Evolutionary conservation across 2,113 vertebrate species (phyloP).

Genomic region (Syngnathus typhle): DNA sequence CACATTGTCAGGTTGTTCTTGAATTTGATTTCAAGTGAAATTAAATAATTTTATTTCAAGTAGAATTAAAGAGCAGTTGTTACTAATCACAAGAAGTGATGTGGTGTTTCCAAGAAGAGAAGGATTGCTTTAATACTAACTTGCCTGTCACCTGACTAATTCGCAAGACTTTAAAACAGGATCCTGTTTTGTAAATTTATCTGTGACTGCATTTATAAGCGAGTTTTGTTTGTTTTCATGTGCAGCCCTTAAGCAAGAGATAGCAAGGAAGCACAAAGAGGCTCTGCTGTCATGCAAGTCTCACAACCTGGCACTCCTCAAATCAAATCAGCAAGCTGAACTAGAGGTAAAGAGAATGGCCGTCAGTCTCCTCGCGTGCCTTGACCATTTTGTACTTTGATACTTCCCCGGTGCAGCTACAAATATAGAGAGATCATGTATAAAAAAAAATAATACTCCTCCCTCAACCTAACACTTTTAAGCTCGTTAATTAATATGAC

Average conservation of each 20-base stretch:
- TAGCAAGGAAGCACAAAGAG: conserved; percentile 82
- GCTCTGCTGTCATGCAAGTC: conserved; percentile 83
- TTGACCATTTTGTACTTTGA: neutral
- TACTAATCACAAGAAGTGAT: too few relatives aligned
- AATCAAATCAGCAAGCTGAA: conserved; percentile 81
- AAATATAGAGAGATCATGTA: neutral
- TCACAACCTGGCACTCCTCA: conserved; percentile 84
- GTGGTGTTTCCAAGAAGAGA: too few relatives aligned
- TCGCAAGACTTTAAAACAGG: neutral
- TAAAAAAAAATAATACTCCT: neutral
- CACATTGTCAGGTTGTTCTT: too few relatives aligned
- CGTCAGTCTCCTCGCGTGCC: neutral
- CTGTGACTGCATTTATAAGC: neutral
- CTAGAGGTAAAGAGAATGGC: conserved; percentile 70
- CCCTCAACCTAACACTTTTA: too few relatives aligned
- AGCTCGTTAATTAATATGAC: too few relatives aligned
- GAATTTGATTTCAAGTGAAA: too few relatives aligned
- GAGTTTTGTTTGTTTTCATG: neutral
- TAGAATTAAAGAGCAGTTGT: neutral
- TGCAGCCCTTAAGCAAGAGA: conserved; percentile 84
- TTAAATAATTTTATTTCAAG: too few relatives aligned
- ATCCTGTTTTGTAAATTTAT: neutral
- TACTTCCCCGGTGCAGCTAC: neutral
- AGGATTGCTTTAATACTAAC: too few relatives aligned
- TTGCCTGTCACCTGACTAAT: neutral